phyloP scores from a whole-genome alignment of 1,140 invertebrate species.

The Meteorus sp. region DNA sequence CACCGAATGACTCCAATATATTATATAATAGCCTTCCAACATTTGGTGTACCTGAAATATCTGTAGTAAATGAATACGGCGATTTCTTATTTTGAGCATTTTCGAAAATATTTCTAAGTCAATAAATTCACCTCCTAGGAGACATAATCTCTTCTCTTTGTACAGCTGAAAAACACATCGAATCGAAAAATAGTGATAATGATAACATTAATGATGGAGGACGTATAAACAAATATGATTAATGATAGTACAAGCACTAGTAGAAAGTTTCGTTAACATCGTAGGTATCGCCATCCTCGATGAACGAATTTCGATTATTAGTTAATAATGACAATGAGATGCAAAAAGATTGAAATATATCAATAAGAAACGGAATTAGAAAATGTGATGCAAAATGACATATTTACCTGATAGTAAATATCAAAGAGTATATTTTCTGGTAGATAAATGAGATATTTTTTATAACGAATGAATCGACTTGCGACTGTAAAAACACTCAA shows the following conservation, averaged over 20 bases:
- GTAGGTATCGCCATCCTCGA: no score
- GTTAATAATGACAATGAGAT: no score
- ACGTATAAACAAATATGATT: slow-evolving; percentile 21
- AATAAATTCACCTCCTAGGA: slow-evolving; percentile 68
- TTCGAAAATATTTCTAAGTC: slow-evolving; percentile 73
- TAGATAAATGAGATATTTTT: slow-evolving; percentile 47
- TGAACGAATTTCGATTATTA: no score
- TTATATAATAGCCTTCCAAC: background rate
- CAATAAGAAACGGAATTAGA: slow-evolving; percentile 10
- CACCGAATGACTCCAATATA: background rate
- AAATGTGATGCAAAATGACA: no score
- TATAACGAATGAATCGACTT: slow-evolving; percentile 40
- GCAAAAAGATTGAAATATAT: no score
- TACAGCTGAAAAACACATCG: slow-evolving; percentile 71
- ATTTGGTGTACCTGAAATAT: slow-evolving; percentile 67
- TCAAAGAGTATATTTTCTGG: slow-evolving; percentile 68
- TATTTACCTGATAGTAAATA: slow-evolving; percentile 68
- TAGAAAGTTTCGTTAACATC: background rate
- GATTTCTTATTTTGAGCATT: slow-evolving; percentile 71
- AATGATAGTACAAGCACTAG: slow-evolving; percentile 7
- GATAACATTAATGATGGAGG: slow-evolving; percentile 28
- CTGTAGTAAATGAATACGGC: slow-evolving; percentile 67
- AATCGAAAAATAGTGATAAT: no score
- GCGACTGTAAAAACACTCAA: slow-evolving; percentile 60
- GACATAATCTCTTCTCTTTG: slow-evolving; percentile 64